Percentiles rank a stretch among this genome's conserved stretches.
phyloP scores from a whole-genome alignment of 2,113 vertebrate genomes.

The Etheostoma spectabile region DNA sequence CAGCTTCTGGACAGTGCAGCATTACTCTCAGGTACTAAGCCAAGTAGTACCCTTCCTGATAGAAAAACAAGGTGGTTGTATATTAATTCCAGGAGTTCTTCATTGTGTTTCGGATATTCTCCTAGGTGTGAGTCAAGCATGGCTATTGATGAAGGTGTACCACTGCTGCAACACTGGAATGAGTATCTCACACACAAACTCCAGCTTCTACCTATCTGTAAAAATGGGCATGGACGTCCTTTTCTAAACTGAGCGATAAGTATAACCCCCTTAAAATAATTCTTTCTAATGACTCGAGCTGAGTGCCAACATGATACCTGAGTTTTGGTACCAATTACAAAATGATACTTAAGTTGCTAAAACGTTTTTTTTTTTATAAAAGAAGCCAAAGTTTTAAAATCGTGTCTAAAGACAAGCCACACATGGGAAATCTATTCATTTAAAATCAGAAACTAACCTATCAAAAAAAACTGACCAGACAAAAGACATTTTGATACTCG shows the following conservation, averaged over 20 bases:
- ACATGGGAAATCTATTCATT: neutral
- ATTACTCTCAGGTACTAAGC: neutral
- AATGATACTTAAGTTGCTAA: neutral
- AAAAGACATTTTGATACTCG: neutral
- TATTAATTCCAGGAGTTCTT: neutral
- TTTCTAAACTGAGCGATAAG: neutral
- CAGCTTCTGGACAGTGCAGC: neutral
- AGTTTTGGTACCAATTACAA: neutral
- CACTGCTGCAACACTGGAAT: neutral
- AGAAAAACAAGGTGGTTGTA: neutral
- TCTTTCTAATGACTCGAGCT: neutral
- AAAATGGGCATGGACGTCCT: too few relatives aligned
- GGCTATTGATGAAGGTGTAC: neutral
- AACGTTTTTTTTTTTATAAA: too few relatives aligned
- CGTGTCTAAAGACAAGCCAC: neutral
- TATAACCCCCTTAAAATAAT: neutral
- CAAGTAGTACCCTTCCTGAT: neutral
- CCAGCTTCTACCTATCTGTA: neutral
- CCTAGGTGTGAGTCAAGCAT: neutral
- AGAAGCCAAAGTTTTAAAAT: neutral
- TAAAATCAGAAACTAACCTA: neutral
- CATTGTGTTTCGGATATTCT: neutral
- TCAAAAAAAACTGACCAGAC: neutral
- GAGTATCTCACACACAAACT: slow-evolving; percentile 3
- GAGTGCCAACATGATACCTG: neutral